Evolutionary conservation across 2,888 invertebrate species (phyloP).

Genomic region (Argyresthia albistria): DNA sequence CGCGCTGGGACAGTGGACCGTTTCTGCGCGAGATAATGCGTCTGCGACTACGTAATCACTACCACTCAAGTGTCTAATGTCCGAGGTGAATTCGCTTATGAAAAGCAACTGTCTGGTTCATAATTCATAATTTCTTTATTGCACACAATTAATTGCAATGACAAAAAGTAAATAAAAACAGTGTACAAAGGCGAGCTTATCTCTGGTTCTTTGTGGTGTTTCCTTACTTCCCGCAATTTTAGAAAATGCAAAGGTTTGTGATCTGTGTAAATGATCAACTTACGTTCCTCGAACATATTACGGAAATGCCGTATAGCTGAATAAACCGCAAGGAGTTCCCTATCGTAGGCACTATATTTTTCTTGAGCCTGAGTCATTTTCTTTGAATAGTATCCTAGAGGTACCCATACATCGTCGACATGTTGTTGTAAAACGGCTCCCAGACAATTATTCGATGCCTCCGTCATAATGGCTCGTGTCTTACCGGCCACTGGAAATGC

Average conservation of each 20-base stretch:
- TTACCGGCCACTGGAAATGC: not conserved
- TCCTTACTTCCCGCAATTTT: constrained; percentile 6
- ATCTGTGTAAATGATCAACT: constrained; percentile 9
- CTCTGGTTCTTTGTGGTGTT: constrained; percentile 6
- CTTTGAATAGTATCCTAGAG: constrained; percentile 4
- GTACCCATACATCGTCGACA: not conserved
- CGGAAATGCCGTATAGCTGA: constrained; percentile 1
- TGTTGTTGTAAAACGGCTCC: constrained; percentile 1
- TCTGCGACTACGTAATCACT: constrained; percentile 22
- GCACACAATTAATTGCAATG: too few species aligned
- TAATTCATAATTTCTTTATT: too few species aligned
- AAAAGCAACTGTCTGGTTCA: constrained; percentile 6
- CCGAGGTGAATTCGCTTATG: constrained; percentile 22
- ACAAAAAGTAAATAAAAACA: too few species aligned
- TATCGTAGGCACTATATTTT: constrained; percentile 2
- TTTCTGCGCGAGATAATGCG: constrained; percentile 17
- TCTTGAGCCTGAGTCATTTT: not conserved
- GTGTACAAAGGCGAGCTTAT: too few species aligned
- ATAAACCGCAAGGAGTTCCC: constrained; percentile 4
- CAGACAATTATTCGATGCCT: not conserved
- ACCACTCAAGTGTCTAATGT: constrained; percentile 23
- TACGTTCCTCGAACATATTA: constrained; percentile 1
- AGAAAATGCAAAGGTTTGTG: constrained; percentile 12
- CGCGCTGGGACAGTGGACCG: not conserved
- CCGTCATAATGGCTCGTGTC: not conserved